Conservation (phyloP, 2,797 vertebrate genomes). For the Okamejei kenojei region DNA sequence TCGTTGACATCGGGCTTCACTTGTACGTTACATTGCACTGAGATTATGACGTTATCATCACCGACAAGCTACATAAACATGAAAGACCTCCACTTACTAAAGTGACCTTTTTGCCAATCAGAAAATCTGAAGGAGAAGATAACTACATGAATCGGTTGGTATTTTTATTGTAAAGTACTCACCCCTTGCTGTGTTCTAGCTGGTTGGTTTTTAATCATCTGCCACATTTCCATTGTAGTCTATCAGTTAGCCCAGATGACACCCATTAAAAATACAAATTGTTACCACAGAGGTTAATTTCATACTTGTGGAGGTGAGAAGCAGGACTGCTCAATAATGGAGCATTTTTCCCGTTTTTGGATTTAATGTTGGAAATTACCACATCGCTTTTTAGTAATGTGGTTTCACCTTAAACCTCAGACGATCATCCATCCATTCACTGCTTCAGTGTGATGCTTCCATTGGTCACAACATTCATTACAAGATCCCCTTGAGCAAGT, state of each 20-base stretch:
- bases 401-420: neutral
- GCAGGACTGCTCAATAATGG: neutral
- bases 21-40: neutral
- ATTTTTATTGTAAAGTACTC: neutral
- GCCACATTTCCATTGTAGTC: conserved; percentile 8
- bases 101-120: neutral
- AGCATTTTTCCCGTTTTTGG: neutral
- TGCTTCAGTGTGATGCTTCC: neutral
- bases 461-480: neutral
- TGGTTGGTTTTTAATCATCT: conserved; percentile 18
- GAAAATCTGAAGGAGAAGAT: conserved; percentile 6
- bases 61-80: neutral
- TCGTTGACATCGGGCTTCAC: neutral
- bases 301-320: conserved; percentile 23
- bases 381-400: neutral
- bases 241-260: conserved; percentile 16
- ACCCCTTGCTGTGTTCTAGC: conserved; percentile 24
- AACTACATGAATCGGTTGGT: neutral
- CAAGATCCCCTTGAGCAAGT: neutral
- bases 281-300: conserved; percentile 24
- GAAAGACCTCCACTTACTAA: neutral
- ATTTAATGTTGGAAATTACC: neutral
- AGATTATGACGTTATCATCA: neutral
- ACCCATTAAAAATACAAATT: conserved; percentile 30
- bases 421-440: neutral